A percentile compares a stretch with the other conserved stretches of the same genome.
phyloP scores from a whole-genome alignment of 2,113 vertebrate species.

The Alligator mississippiensis region DNA sequence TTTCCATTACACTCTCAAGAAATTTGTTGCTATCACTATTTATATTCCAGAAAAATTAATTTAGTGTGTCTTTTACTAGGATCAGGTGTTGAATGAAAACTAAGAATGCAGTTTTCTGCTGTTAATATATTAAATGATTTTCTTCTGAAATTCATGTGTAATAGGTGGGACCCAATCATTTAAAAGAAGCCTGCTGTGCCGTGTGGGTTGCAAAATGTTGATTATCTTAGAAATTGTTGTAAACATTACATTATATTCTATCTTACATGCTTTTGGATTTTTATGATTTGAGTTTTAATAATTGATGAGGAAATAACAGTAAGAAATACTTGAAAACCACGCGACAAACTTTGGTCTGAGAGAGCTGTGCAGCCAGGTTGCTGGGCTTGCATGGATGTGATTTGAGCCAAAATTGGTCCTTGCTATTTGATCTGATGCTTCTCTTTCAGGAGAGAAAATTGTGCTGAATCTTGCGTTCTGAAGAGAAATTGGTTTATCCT shows the following conservation, averaged over 20 bases:
- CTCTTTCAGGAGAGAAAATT: not conserved
- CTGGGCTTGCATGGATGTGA: not conserved
- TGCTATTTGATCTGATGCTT: not conserved
- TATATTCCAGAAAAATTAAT: not conserved
- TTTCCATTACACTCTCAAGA: not conserved
- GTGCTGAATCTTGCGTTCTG: not conserved
- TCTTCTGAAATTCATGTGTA: not conserved
- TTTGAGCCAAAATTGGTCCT: not conserved
- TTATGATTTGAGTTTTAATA: not conserved
- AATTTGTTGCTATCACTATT: not conserved
- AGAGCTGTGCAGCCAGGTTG: not conserved
- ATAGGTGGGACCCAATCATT: not conserved
- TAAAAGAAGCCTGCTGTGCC: not conserved
- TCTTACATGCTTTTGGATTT: not conserved
- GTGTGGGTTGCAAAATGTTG: not conserved
- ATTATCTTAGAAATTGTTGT: not conserved
- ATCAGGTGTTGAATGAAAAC: not conserved
- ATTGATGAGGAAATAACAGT: not conserved
- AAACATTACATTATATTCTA: not conserved
- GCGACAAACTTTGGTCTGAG: slow-evolving; percentile 1
- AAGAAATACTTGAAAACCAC: not conserved
- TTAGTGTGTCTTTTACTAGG: not conserved
- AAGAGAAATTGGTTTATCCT: not conserved
- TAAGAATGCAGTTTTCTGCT: not conserved
- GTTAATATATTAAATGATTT: not conserved